Conservation (phyloP, 2,888 invertebrate genomes). For the Minunthozetes semirufus region DNA sequence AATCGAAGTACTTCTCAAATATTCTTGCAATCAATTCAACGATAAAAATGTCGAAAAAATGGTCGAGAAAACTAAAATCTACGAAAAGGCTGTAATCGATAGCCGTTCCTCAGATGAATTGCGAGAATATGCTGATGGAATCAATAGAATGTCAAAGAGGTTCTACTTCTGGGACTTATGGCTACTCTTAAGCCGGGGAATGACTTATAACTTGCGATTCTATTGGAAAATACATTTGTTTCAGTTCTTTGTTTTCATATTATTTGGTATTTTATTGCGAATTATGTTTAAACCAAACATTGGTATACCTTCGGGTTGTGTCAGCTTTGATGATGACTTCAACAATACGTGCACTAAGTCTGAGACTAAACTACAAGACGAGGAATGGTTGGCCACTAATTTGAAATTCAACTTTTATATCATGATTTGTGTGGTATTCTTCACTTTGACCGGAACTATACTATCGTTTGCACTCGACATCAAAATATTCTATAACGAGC, state of each 20-base stretch:
- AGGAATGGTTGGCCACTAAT: background rate
- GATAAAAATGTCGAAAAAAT: constrained; percentile 11
- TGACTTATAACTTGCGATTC: too few relatives aligned
- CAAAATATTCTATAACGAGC: constrained; percentile 29
- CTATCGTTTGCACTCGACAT: background rate
- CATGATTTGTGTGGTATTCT: background rate
- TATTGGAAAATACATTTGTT: background rate
- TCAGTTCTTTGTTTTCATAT: background rate
- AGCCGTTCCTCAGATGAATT: background rate
- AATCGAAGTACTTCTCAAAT: constrained; percentile 23
- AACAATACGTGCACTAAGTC: constrained; percentile 18
- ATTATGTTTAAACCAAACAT: constrained; percentile 4
- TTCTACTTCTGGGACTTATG: too few relatives aligned
- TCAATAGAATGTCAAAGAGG: too few relatives aligned
- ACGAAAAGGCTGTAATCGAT: background rate
- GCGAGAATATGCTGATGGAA: too few relatives aligned
- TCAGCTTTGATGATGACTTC: constrained; percentile 26
- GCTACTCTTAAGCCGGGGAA: too few relatives aligned
- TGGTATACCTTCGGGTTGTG: constrained; percentile 23
- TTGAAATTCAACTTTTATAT: background rate
- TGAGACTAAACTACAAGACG: background rate
- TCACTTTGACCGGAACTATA: constrained; percentile 1
- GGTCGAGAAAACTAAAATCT: background rate
- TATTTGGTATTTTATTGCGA: background rate
- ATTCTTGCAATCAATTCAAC: constrained; percentile 13